phyloP scores from a whole-genome alignment of 2,888 invertebrate species.

The Andrena fulva region DNA sequence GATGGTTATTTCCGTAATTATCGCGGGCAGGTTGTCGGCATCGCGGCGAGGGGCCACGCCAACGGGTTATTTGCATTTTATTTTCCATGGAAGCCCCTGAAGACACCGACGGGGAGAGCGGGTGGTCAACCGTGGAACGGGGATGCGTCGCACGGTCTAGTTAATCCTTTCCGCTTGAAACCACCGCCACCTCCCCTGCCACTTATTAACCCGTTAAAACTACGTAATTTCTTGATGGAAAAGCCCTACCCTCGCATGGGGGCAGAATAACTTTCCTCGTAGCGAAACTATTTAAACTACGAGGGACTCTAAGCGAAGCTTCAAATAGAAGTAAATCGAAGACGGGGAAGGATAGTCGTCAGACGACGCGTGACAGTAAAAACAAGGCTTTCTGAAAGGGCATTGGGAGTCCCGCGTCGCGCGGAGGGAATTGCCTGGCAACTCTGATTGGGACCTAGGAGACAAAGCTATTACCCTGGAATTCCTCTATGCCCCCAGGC shows the following conservation, averaged over 20 bases:
- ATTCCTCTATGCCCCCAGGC: conserved; percentile 85
- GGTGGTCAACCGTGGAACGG: conserved; percentile 47
- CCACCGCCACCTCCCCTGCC: conserved; percentile 16
- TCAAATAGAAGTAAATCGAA: too few relatives aligned
- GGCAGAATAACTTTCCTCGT: conserved; percentile 1
- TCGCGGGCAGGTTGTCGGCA: conserved; percentile 19
- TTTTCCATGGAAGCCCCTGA: conserved; percentile 23
- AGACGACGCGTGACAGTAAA: too few relatives aligned
- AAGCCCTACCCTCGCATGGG: not conserved
- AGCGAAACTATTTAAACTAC: not conserved
- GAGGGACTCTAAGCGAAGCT: too few relatives aligned
- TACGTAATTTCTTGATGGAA: conserved; percentile 24
- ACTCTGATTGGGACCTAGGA: not conserved
- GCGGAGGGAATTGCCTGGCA: too few relatives aligned
- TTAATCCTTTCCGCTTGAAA: conserved; percentile 51
- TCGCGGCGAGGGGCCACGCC: conserved; percentile 35
- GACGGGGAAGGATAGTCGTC: too few relatives aligned
- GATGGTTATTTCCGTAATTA: conserved; percentile 31
- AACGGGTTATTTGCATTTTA: conserved; percentile 58
- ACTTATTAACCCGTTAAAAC: conserved; percentile 39
- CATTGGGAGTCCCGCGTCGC: too few relatives aligned
- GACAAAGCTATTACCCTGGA: not conserved
- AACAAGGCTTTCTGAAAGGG: too few relatives aligned
- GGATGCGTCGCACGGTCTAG: conserved; percentile 55
- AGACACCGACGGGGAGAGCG: conserved; percentile 15